Conservation (phyloP, 2,113 vertebrate species). For the Anser cygnoides region DNA sequence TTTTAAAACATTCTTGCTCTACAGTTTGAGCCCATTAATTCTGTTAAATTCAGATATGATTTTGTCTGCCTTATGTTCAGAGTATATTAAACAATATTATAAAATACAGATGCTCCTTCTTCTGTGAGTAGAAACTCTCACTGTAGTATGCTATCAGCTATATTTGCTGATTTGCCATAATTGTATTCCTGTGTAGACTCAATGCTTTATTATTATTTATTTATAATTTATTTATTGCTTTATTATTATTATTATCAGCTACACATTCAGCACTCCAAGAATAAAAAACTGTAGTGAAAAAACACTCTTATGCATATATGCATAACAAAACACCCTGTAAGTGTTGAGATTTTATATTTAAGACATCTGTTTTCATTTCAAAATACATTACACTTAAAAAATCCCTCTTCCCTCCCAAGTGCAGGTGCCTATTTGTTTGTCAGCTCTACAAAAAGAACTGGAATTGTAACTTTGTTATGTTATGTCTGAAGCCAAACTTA, state of each 20-base stretch:
- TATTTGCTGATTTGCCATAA: not conserved
- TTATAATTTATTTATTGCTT: too few relatives aligned
- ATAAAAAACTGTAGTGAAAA: not conserved
- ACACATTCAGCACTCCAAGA: not conserved
- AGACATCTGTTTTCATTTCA: not conserved
- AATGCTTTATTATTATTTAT: not conserved
- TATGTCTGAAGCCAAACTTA: not conserved
- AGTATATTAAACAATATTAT: not conserved
- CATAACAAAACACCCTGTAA: not conserved
- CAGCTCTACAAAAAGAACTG: not conserved
- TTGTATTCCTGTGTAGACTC: not conserved
- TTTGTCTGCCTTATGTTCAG: not conserved
- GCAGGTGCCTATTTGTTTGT: not conserved
- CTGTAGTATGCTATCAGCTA: not conserved
- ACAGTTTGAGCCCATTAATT: not conserved
- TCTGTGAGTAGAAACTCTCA: not conserved
- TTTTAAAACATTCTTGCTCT: not conserved
- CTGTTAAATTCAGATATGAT: not conserved
- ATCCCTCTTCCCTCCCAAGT: not conserved
- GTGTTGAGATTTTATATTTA: not conserved
- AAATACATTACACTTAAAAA: not conserved
- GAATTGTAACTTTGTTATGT: not conserved
- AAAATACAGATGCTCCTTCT: not conserved
- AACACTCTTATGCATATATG: not conserved
- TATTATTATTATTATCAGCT: not conserved